Percentiles rank a stretch among this genome's conserved stretches.
Evolutionary conservation across 1,140 invertebrate genomes (phyloP).

Genomic region (Zaprionus nigranus): DNA sequence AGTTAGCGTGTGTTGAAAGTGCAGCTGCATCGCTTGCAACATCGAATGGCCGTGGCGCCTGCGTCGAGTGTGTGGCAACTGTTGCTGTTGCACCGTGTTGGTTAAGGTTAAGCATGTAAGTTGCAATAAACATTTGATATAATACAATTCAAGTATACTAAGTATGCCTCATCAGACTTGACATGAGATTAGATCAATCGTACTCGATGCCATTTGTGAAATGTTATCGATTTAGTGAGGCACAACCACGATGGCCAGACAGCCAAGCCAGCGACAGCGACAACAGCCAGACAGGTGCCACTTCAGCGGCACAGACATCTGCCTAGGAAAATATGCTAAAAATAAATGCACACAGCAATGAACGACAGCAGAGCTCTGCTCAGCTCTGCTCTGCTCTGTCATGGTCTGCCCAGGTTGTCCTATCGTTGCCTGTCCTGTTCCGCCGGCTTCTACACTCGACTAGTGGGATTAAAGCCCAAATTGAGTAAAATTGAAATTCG

Average conservation of each 20-base stretch:
- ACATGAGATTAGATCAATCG: constrained; percentile 75
- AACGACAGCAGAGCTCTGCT: constrained; percentile 41
- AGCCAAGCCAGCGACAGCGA: constrained; percentile 27
- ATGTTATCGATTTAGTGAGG: constrained; percentile 59
- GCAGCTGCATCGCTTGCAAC: constrained; percentile 21
- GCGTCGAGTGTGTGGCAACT: constrained; percentile 51
- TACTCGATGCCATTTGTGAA: constrained; percentile 41
- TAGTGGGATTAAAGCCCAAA: constrained; percentile 38
- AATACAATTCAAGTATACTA: constrained; percentile 1
- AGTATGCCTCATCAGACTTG: constrained; percentile 66
- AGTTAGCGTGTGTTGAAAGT: constrained; percentile 12
- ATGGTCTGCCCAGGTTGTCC: not conserved
- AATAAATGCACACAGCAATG: constrained; percentile 61
- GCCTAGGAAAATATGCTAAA: constrained; percentile 63
- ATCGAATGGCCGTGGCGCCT: constrained; percentile 44
- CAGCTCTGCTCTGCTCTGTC: not conserved
- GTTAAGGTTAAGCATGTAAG: constrained; percentile 56
- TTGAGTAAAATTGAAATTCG: constrained; percentile 38
- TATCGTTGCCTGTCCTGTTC: not conserved
- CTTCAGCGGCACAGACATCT: constrained; percentile 25
- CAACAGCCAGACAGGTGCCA: constrained; percentile 36
- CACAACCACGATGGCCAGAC: not conserved
- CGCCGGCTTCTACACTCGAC: not conserved
- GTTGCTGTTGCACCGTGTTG: constrained; percentile 59
- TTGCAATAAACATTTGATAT: constrained; percentile 34